Evolutionary conservation across 64 coral and sea anemone genomes (phyloP).

Genomic region (Hydrozoanthus tunicans): DNA sequence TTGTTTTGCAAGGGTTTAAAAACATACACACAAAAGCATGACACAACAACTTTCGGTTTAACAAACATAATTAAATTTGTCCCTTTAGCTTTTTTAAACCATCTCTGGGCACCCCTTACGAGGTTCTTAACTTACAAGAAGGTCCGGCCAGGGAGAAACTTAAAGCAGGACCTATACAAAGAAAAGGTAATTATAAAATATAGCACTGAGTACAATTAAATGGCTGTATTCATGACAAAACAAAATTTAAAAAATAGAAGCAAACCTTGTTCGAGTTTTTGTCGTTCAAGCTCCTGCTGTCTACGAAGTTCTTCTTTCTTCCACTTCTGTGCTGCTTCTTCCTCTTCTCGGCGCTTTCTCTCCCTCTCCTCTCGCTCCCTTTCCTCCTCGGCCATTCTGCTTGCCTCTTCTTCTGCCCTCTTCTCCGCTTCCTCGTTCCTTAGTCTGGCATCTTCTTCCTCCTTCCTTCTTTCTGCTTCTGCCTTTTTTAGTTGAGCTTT

Average conservation of each 20-base stretch:
- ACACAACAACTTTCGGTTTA: no score
- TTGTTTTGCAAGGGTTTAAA: no score
- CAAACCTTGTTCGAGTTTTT: slow-evolving; percentile 89
- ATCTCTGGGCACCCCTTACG: background rate
- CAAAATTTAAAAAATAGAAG: background rate
- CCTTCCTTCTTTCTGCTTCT: slow-evolving; percentile 36
- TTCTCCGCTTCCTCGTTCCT: slow-evolving; percentile 67
- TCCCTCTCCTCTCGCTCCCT: slow-evolving; percentile 69
- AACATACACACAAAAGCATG: no score
- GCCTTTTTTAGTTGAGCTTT: slow-evolving; percentile 54
- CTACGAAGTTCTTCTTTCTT: slow-evolving; percentile 93
- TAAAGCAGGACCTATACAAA: background rate
- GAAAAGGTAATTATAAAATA: background rate
- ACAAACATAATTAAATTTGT: no score
- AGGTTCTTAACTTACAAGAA: background rate
- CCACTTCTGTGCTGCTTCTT: slow-evolving; percentile 90
- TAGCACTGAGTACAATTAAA: no score
- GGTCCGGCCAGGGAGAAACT: background rate
- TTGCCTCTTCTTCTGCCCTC: slow-evolving; percentile 70
- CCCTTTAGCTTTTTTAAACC: no score
- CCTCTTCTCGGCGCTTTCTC: slow-evolving; percentile 74
- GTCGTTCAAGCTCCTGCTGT: slow-evolving; percentile 87
- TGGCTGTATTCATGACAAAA: background rate
- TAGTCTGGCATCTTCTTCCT: slow-evolving; percentile 68
- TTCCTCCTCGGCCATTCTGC: slow-evolving; percentile 67